Base-by-base conservation (phyloP, 2,888 invertebrate species). In the Drosophila crucigera region DNA sequence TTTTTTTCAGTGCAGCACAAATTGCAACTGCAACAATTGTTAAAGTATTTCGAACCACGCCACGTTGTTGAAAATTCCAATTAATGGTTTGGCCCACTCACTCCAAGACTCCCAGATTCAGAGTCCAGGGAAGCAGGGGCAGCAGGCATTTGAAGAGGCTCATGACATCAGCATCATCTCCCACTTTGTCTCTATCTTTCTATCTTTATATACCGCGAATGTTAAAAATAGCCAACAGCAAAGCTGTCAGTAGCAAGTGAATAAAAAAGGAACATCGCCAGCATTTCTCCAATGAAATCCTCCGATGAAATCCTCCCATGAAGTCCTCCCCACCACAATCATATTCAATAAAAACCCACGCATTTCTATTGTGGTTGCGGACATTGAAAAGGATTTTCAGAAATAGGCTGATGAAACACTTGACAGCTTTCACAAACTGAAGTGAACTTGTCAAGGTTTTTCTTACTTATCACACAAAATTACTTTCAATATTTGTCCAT, bases 201-300 rank as follows among this genome's bases (percentile, higher is more conserved):
- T n/a, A 30, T n/a, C 25, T 9, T 10, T 0, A 22, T 56, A 37
- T 50, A 28, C 50, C 11, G 55, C 37, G 7, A 58, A 53, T 28
- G 69, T 39, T 69, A 70, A 70, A 70, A 68, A 70, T 68, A 70
- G 47, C 35, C 68, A 60, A 54, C 35, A 39, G 68, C 68, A 47
- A 64, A 74, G 53, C 83, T 74, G 77, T 72, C 83, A 82, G 80
- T 80, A 73, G 10, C 69, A 68, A 52, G 77, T 73, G 68, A 5
- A 60, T 14, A 35, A 49, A 49, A 11, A 22, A 50, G 19, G 22
- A 49, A 28, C 28, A 22, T 5, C n/a, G 28, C 5, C 60, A 35
- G 28, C 28, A 16, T 35, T n/a, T 31, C 65, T 54, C 14, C 50
- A 55, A 55, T 55, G 65, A 41, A 65, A 65, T 65, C 65, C 55